Conservation (phyloP, 2,113 vertebrate species). For the Colius striatus region DNA sequence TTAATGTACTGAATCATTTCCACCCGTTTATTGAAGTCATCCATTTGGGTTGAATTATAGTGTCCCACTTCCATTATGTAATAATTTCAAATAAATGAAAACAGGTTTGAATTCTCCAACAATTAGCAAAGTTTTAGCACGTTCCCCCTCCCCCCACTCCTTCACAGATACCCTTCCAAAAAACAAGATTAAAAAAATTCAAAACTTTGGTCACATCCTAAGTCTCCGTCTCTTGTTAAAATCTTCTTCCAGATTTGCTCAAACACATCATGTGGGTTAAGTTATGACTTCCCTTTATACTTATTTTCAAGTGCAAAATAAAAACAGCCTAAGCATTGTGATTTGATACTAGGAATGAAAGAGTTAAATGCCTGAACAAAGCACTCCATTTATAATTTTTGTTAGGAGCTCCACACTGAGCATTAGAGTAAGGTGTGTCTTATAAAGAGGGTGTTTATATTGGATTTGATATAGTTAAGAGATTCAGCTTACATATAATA, state of each 20-base stretch:
- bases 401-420: conserved; percentile 32
- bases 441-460: conserved; percentile 71
- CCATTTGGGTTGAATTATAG: conserved; percentile 81
- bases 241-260: conserved; percentile 12
- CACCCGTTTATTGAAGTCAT: conserved; percentile 73
- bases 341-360: conserved; percentile 32
- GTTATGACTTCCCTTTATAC: conserved; percentile 8
- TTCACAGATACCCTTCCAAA: conserved; percentile 2
- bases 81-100: conserved; percentile 81
- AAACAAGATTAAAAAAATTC: conserved; percentile 10
- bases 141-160: conserved; percentile 22
- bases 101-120: conserved; percentile 76
- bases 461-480: conserved; percentile 70
- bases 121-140: conserved; percentile 76
- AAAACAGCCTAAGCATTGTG: conserved; percentile 36
- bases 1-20: conserved; percentile 78
- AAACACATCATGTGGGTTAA: conserved; percentile 51
- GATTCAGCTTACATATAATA: conserved; percentile 61
- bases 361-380: conserved; percentile 53
- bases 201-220: neutral
- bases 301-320: conserved; percentile 60
- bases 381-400: conserved; percentile 68
- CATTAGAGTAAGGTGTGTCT: conserved; percentile 59
- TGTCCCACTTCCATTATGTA: conserved; percentile 73
- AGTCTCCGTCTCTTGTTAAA: conserved; percentile 13